Evolutionary conservation across 2,888 invertebrate genomes (phyloP), one percentile per base, ranked within the genome.

Genomic region (Ichneumoninae sp.): DNA sequence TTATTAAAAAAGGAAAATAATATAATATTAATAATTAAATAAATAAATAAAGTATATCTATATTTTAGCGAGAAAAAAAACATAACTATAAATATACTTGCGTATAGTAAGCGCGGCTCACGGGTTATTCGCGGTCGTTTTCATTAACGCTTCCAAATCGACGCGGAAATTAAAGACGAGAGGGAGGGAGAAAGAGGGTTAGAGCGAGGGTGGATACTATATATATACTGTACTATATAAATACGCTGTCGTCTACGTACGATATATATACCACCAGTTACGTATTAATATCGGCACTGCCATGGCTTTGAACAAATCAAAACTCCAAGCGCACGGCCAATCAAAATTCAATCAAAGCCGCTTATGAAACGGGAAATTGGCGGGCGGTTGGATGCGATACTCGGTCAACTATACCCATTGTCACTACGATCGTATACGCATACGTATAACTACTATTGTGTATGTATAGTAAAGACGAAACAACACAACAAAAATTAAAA

Each of bases 231-330:
- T 57, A 69, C 52, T 76, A 36, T 79, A 72, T 78, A 81, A 60
- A 78, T 84, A 80, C 54, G 79, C 70, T 65, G 79, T 80, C 79
- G 72, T 80, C 65, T 72, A 60, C 75, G 68, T 69, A 70, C 40
- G 52, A 70, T 70, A 78, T 69, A 62, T 72, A 80, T 85, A 82
- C 82, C 82, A 84, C 85, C 86, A 77, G 78, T 85, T 83, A 87
- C 62, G 85, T 90, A 91, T 89, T 90, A 90, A 89, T 88, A 91
- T 87, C 88, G 91, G 89, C 91, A 91, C 91, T 91, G 91, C 91
- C 91, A 91, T 47, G 89, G 90, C 89, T 90, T 90, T 89, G 88
- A 89, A 90, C 86, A 89, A 91, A 91, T 83, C 86, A 86, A 86
- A 83, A 85, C 83, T 79, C 84, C 82, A 80, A 82, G 65, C 86